A percentile compares a stretch with the other conserved stretches of the same genome.
These are phyloP conservation scores for Odontophorus gujanensis DNA, from an alignment of 2,113 vertebrate genomes.

Conservation along the genomic window DNA sequence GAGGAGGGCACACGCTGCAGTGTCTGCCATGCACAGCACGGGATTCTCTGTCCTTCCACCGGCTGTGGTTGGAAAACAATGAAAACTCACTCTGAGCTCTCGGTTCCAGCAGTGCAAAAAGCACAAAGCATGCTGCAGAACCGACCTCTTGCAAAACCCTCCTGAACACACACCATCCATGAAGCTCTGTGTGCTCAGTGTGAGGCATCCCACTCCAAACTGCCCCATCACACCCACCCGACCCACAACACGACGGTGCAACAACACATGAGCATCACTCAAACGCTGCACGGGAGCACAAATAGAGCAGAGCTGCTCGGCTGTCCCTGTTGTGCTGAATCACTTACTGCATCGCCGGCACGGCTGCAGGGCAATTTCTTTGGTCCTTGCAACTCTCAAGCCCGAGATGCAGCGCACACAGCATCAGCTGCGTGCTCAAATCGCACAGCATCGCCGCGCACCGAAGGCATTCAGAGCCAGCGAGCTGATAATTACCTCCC, in stretches of 20 bases:
- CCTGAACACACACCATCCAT: rapidly evolving
- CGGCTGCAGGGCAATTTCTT: background rate
- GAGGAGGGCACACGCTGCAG: rapidly evolving
- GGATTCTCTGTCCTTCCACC: background rate
- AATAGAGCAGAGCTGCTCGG: background rate
- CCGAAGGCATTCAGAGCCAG: background rate
- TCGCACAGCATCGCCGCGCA: background rate
- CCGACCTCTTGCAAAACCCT: background rate
- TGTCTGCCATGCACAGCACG: rapidly evolving
- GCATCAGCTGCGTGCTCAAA: background rate
- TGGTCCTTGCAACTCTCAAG: background rate
- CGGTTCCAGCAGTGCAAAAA: rapidly evolving
- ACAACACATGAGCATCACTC: rapidly evolving
- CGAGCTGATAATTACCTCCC: background rate
- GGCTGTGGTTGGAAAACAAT: rapidly evolving
- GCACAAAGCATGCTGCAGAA: rapidly evolving
- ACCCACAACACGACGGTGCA: rapidly evolving
- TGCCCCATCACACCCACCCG: background rate
- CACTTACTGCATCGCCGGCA: conserved; percentile 18
- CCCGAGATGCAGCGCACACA: background rate
- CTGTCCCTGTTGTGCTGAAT: conserved; percentile 20
- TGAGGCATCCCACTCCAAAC: background rate
- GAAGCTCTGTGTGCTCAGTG: background rate
- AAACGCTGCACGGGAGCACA: rapidly evolving
- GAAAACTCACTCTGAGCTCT: background rate